Percentiles rank a stretch among this genome's conserved stretches.
These are phyloP conservation scores for Drosophila diplacantha DNA, from an alignment of 2,888 invertebrate species.

Conservation along the genomic window DNA sequence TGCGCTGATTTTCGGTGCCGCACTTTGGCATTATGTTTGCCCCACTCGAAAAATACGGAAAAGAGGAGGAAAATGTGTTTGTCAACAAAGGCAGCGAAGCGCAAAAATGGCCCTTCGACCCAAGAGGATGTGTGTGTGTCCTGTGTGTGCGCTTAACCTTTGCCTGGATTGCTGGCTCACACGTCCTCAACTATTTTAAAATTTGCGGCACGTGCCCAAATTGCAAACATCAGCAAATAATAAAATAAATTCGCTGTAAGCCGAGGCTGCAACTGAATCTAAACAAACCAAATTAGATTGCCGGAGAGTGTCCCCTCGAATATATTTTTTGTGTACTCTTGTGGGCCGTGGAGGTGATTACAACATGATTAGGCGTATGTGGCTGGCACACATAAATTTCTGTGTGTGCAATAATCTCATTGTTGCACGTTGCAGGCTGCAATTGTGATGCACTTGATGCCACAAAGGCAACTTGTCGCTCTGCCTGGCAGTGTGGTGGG, in stretches of 20 bases:
- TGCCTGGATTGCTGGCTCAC: slow-evolving; percentile 52
- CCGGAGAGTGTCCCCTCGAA: slow-evolving; percentile 13
- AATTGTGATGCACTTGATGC: slow-evolving; percentile 28
- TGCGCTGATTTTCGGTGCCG: slow-evolving; percentile 59
- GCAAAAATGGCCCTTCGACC: slow-evolving; percentile 54
- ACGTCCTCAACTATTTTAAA: slow-evolving; percentile 67
- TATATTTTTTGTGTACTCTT: slow-evolving; percentile 1
- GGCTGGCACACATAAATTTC: slow-evolving; percentile 44
- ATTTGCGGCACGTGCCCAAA: slow-evolving; percentile 73
- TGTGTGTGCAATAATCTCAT: slow-evolving; percentile 38
- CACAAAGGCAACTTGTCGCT: slow-evolving; percentile 28
- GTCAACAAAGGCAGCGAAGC: slow-evolving; percentile 69
- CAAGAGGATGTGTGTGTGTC: slow-evolving; percentile 11
- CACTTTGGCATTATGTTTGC: slow-evolving; percentile 51
- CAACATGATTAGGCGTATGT: slow-evolving; percentile 53
- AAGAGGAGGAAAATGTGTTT: slow-evolving; percentile 45
- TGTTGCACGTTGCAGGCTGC: slow-evolving; percentile 20
- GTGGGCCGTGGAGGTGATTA: slow-evolving; percentile 43
- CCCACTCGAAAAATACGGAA: slow-evolving; percentile 47
- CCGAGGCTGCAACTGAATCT: slow-evolving; percentile 31
- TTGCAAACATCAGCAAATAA: slow-evolving; percentile 75
- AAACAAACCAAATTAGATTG: slow-evolving; percentile 58
- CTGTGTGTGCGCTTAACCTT: slow-evolving; percentile 33
- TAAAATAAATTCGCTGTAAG: slow-evolving; percentile 73
- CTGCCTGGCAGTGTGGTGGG: slow-evolving; percentile 1